Evolutionary conservation across 2,888 invertebrate species (phyloP), one percentile per base, ranked within the genome.

Genomic region (Druceiella hillmani): DNA sequence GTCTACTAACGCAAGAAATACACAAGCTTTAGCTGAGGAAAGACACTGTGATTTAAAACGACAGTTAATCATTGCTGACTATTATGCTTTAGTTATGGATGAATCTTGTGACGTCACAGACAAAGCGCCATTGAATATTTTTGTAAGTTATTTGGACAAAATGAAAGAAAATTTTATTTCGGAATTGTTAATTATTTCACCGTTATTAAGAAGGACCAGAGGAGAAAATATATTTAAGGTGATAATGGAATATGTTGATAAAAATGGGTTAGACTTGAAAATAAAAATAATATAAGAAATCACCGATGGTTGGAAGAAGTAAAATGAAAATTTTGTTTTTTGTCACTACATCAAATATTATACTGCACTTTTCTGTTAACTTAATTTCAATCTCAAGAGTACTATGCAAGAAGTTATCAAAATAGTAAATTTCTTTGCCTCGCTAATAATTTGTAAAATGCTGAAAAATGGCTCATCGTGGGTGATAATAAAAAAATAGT

Each of bases 141-240:
- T 49, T 49, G 47, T 46, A 44, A 41, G 43, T 29, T 44, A 47
- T 41, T 34, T 47, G 41, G 39, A 42, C 36, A 15, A 46, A 46
- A n/a, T n/a, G n/a, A n/a, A n/a, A n/a, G n/a, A n/a, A n/a, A 44
- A 37, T 35, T 44, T 44, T 46, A 42, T 46, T 46, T 37, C 43
- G 41, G 41, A 44, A 26, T 25, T 41, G 34, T 38, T 44, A 33
- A 33, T 31, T 40, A n/a, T 39, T 39, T 41, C 33, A 25, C 33
- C 45, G 36, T 38, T 48, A n/a, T n/a, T n/a, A n/a, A n/a, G n/a
- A 34, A 38, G 34, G 41, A 41, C 41, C 41, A 47, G 43, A 47
- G 41, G 36, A 40, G 38, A 33, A 41, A 11, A 22, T 27, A 11
- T n/a, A 36, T 10, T 16, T 32, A 15, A 36, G 3, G 30, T 32